Percentiles rank a stretch among this genome's conserved stretches.
Evolutionary conservation across 2,888 invertebrate genomes (phyloP).

Genomic region (Drosophila nr. perissopoda): DNA sequence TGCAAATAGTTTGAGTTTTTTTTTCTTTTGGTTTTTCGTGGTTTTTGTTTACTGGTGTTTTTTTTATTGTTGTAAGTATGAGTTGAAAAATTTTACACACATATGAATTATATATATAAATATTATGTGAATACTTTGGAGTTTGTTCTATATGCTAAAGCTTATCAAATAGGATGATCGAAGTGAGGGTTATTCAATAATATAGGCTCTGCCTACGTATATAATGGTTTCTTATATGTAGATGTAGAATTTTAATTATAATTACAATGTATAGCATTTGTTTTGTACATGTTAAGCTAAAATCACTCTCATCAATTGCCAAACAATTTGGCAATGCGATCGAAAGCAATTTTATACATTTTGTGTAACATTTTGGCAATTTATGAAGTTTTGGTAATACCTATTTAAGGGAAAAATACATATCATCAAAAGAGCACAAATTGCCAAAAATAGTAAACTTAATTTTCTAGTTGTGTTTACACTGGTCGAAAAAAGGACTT

Average conservation of each 20-base stretch:
- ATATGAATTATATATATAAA: constrained; percentile 69
- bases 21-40: constrained; percentile 14
- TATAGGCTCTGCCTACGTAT: constrained; percentile 78
- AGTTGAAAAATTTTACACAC: constrained; percentile 39
- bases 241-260: neutral
- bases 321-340: constrained; percentile 57
- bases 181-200: constrained; percentile 56
- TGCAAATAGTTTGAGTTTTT: constrained; percentile 7
- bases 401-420: neutral
- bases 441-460: constrained; percentile 38
- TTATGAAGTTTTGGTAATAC: constrained; percentile 45
- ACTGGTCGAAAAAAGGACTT: constrained; percentile 65
- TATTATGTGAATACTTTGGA: constrained; percentile 76
- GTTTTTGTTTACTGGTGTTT: constrained; percentile 23
- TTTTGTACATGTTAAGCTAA: constrained; percentile 74
- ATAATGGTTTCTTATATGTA: constrained; percentile 24
- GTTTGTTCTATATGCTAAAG: constrained; percentile 61
- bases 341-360: constrained; percentile 46
- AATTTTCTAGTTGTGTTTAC: constrained; percentile 35
- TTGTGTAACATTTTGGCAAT: constrained; percentile 36
- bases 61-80: constrained; percentile 49
- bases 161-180: constrained; percentile 53
- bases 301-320: constrained; percentile 59
- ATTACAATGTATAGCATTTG: constrained; percentile 61
- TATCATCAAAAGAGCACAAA: constrained; percentile 56